A percentile compares a stretch with the other conserved stretches of the same genome.
Evolutionary conservation across 2,888 invertebrate species (phyloP).

Genomic region (Heliconius cydno): DNA sequence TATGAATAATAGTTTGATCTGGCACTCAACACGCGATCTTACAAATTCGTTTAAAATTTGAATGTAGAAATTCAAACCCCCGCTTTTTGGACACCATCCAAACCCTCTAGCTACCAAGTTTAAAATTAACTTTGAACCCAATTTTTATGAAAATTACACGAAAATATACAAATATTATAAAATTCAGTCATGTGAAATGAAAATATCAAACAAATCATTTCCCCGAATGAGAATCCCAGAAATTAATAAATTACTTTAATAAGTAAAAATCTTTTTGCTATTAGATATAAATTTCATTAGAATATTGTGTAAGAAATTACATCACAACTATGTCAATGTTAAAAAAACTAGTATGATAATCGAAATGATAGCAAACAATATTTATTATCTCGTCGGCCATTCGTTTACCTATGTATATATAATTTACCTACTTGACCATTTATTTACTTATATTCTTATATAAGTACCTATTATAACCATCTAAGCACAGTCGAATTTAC

Average conservation of each 20-base stretch:
- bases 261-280: not conserved
- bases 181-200: not conserved
- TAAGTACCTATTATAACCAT: no score
- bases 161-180: no score
- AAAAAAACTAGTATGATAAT: slow-evolving; percentile 8
- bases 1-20: no score
- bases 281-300: not conserved
- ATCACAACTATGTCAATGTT: slow-evolving; percentile 24
- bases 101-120: no score
- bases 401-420: not conserved
- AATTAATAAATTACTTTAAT: not conserved
- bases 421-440: not conserved
- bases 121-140: no score
- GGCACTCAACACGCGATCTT: no score
- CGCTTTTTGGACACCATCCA: no score
- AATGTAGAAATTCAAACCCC: no score
- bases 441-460: not conserved
- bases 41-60: no score
- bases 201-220: not conserved
- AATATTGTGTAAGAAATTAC: slow-evolving; percentile 12
- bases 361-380: slow-evolving; percentile 6
- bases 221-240: not conserved
- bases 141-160: no score
- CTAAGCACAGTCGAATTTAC: no score
- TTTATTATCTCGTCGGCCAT: not conserved